Conservation (phyloP, 2,797 vertebrate species). For the Harpagifer antarcticus region DNA sequence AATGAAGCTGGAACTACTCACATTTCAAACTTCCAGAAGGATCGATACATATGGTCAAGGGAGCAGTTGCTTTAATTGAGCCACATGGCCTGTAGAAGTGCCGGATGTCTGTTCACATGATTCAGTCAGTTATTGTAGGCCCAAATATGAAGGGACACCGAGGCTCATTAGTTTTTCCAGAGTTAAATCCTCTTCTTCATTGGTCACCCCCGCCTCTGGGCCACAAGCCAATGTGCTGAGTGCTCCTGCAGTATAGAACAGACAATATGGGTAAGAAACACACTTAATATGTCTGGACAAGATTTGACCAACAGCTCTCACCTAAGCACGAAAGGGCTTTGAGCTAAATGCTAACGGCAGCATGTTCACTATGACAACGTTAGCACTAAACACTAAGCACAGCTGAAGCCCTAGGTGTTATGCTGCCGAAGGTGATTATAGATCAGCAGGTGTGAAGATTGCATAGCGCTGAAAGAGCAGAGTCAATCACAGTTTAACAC, state of each 20-base stretch:
- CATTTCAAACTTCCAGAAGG: constrained; percentile 73
- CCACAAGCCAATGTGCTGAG: constrained; percentile 63
- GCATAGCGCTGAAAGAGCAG: too few species aligned
- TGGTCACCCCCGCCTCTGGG: constrained; percentile 53
- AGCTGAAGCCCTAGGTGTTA: background rate
- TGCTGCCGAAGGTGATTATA: too few species aligned
- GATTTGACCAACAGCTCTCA: background rate
- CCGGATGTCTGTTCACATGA: constrained; percentile 55
- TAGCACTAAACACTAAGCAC: background rate
- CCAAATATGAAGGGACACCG: constrained; percentile 63
- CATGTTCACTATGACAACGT: background rate
- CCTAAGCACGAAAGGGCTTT: background rate
- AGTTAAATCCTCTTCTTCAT: constrained; percentile 70
- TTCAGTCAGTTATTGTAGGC: constrained; percentile 61
- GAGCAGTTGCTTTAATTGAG: constrained; percentile 69
- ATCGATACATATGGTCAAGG: constrained; percentile 64
- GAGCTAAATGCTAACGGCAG: background rate
- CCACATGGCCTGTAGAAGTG: constrained; percentile 47
- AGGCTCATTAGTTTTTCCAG: constrained; percentile 66
- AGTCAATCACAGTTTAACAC: too few species aligned
- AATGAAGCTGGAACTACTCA: constrained; percentile 66
- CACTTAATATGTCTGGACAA: constrained; percentile 7
- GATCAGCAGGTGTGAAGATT: too few species aligned
- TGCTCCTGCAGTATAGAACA: constrained; percentile 60
- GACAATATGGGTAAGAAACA: constrained; percentile 47